A percentile compares a stretch with the other conserved stretches of the same genome.
Evolutionary conservation across 2,888 invertebrate species (phyloP).

Genomic region (Hetaerina titia): DNA sequence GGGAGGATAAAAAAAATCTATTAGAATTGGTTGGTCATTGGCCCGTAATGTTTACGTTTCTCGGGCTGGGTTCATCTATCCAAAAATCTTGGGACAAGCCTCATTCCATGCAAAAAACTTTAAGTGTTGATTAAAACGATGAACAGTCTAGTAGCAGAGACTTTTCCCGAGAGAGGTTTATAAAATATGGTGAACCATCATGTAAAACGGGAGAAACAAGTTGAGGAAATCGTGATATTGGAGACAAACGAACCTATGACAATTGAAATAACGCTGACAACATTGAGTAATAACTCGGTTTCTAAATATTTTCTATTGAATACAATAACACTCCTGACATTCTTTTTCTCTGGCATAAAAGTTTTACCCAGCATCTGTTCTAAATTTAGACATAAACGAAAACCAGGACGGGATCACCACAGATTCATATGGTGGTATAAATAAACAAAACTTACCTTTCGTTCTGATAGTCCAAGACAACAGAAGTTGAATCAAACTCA

Average conservation of each 20-base stretch:
- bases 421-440: background rate
- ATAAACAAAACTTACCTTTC: slow-evolving; percentile 76
- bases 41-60: background rate
- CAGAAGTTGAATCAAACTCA: slow-evolving; percentile 80
- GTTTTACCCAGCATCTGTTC: slow-evolving; percentile 44
- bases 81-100: background rate
- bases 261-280: background rate
- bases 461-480: slow-evolving; percentile 78
- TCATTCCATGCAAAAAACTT: too few relatives aligned
- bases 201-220: too few relatives aligned
- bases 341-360: background rate
- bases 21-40: background rate
- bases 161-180: background rate
- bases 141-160: too few relatives aligned
- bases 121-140: too few relatives aligned
- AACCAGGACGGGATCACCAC: background rate
- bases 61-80: background rate
- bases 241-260: too few relatives aligned
- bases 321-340: background rate
- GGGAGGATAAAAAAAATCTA: background rate
- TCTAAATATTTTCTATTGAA: background rate
- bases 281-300: background rate
- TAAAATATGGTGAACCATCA: background rate
- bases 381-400: slow-evolving; percentile 55
- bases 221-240: background rate